These are phyloP conservation scores for Drosophila sp. DNA, from an alignment of 1,140 invertebrate genomes.

Conservation along the genomic window DNA sequence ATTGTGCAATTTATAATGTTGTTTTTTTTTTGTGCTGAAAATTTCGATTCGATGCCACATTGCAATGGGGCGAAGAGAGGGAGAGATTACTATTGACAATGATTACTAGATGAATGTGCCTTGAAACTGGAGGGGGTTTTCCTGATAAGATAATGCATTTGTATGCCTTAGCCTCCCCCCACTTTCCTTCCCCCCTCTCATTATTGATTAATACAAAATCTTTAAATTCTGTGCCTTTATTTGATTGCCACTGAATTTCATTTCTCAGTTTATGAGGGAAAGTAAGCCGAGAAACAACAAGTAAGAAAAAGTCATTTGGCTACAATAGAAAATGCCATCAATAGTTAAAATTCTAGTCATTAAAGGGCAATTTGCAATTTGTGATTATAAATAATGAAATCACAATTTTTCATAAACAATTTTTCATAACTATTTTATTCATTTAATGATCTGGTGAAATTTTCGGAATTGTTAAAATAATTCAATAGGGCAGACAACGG, in stretches of 20 bases:
- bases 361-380: not conserved
- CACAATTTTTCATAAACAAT: not conserved
- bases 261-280: not conserved
- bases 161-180: conserved; percentile 16
- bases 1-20: conserved; percentile 43
- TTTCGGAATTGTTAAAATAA: not conserved
- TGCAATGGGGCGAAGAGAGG: conserved; percentile 5
- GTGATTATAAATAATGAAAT: not conserved
- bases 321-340: not conserved
- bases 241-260: not conserved
- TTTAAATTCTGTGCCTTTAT: conserved; percentile 53
- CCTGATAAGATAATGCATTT: conserved; percentile 70
- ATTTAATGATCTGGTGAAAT: not conserved
- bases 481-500: not conserved
- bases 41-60: conserved; percentile 21
- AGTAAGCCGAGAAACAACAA: not conserved
- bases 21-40: not conserved
- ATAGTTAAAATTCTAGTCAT: not conserved
- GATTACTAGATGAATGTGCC: conserved; percentile 47
- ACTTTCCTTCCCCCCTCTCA: not conserved
- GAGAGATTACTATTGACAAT: conserved; percentile 26
- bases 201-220: conserved; percentile 59
- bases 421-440: not conserved
- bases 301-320: not conserved
- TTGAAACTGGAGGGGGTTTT: conserved; percentile 32